Evolutionary conservation across 2,888 invertebrate genomes (phyloP).

Genomic region (Acrobasis repandana): DNA sequence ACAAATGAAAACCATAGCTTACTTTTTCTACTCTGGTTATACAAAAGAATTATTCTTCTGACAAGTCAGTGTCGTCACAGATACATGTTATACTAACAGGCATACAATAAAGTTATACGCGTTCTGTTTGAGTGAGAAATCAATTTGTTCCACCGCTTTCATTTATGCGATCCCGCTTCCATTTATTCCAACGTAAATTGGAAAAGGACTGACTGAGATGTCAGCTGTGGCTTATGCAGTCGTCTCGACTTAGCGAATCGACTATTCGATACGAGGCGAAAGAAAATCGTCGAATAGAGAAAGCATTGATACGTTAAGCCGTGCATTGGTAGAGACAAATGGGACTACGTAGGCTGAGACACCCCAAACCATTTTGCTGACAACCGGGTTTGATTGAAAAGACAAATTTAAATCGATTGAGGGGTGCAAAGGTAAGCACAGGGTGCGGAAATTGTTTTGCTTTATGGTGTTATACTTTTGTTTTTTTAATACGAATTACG

Average conservation of each 20-base stretch:
- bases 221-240: conserved; percentile 77
- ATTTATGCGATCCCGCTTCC: conserved; percentile 77
- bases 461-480: too few relatives aligned
- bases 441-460: neutral
- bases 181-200: conserved; percentile 80
- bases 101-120: conserved; percentile 16
- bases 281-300: conserved; percentile 21
- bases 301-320: conserved; percentile 22
- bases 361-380: conserved; percentile 26
- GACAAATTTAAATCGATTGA: neutral
- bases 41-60: conserved; percentile 15
- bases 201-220: conserved; percentile 76
- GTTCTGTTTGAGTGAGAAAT: conserved; percentile 73
- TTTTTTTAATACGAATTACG: too few relatives aligned
- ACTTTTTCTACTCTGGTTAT: neutral
- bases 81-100: conserved; percentile 15
- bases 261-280: conserved; percentile 17
- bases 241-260: conserved; percentile 55
- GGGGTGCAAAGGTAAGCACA: neutral
- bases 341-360: conserved; percentile 11
- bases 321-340: conserved; percentile 17
- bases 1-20: neutral
- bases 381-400: conserved; percentile 32
- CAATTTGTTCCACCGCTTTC: conserved; percentile 80
- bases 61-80: conserved; percentile 10